Percentiles rank a stretch among this genome's conserved stretches.
phyloP scores from a whole-genome alignment of 2,888 invertebrate genomes.

The Eutolmus rufibarbis region DNA sequence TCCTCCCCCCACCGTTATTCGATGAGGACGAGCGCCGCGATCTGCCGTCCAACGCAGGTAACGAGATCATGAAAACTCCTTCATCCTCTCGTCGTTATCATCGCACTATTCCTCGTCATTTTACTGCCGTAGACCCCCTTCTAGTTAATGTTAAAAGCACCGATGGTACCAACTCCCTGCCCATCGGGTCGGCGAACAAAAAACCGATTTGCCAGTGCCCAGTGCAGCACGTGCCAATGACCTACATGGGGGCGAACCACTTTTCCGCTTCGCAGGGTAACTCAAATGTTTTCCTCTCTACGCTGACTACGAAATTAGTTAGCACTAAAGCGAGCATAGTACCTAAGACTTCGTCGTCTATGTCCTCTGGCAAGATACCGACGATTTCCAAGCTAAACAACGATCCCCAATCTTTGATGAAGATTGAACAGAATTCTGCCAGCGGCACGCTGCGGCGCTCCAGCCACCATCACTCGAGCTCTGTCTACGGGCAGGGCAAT shows the following conservation, averaged over 20 bases:
- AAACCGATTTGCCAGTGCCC: slow-evolving; percentile 63
- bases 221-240: slow-evolving; percentile 63
- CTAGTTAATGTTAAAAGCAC: slow-evolving; percentile 13
- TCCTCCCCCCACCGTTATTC: slow-evolving; percentile 49
- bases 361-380: slow-evolving; percentile 29
- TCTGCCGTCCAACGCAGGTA: background rate
- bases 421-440: slow-evolving; percentile 42
- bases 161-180: background rate
- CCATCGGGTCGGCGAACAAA: slow-evolving; percentile 50
- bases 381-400: slow-evolving; percentile 38
- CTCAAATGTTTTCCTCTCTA: slow-evolving; percentile 55
- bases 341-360: slow-evolving; percentile 49
- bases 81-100: slow-evolving; percentile 61
- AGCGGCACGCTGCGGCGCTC: slow-evolving; percentile 47
- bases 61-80: slow-evolving; percentile 55
- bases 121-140: slow-evolving; percentile 59
- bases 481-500: background rate
- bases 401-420: background rate
- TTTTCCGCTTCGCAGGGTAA: slow-evolving; percentile 53
- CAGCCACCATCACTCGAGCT: slow-evolving; percentile 38
- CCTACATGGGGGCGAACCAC: slow-evolving; percentile 62
- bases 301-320: slow-evolving; percentile 53
- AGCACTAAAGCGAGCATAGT: slow-evolving; percentile 44
- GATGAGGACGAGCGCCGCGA: slow-evolving; percentile 43
- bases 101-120: slow-evolving; percentile 63